Evolutionary conservation across 2,113 vertebrate species (phyloP).

Genomic region (Nymphicus hollandicus): DNA sequence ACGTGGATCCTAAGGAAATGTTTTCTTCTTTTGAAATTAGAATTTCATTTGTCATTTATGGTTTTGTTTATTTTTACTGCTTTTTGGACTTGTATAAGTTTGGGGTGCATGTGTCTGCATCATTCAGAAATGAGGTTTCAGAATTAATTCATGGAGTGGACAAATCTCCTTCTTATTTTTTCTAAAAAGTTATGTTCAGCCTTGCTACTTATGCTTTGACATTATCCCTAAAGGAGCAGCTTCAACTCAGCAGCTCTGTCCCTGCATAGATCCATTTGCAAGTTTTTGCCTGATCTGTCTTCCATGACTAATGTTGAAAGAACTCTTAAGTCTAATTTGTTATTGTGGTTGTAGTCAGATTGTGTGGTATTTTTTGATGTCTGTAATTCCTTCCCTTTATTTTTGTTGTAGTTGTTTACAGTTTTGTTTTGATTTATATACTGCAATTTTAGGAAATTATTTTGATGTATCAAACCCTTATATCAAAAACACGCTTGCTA

Average conservation of each 20-base stretch:
- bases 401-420: background rate
- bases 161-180: background rate
- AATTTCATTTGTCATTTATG: background rate
- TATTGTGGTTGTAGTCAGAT: background rate
- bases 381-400: background rate
- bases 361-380: background rate
- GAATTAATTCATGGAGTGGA: background rate
- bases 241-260: background rate
- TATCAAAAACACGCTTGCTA: background rate
- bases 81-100: background rate
- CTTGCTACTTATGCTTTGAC: background rate
- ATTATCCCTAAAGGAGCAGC: background rate
- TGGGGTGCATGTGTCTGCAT: background rate
- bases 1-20: background rate
- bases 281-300: background rate
- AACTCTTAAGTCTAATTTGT: background rate
- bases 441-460: background rate
- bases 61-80: background rate
- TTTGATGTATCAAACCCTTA: background rate
- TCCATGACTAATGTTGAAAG: background rate
- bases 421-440: background rate
- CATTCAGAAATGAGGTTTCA: background rate
- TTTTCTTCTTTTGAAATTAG: background rate
- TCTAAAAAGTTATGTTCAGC: background rate
- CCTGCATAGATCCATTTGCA: background rate